Evolutionary conservation across 2,113 vertebrate genomes (phyloP).

Genomic region (Camelus dromedarius): DNA sequence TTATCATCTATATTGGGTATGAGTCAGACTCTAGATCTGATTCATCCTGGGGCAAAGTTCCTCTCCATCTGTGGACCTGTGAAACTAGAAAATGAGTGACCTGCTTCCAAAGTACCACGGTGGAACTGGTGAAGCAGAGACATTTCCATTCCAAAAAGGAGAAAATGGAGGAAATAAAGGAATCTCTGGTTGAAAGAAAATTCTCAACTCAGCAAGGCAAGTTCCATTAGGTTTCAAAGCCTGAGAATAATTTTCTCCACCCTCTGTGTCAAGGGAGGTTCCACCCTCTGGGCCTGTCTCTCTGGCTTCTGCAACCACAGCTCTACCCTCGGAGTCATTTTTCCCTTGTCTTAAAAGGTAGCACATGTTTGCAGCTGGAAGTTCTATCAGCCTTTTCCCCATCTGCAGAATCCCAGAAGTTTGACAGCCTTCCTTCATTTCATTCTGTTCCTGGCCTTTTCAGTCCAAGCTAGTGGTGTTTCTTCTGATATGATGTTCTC

Average conservation of each 20-base stretch:
- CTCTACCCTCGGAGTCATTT: background rate
- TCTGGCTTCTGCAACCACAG: background rate
- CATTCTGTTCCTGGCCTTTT: background rate
- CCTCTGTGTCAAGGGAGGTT: background rate
- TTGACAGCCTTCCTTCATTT: background rate
- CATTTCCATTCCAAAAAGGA: background rate
- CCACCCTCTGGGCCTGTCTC: background rate
- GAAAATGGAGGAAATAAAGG: background rate
- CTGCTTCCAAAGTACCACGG: background rate
- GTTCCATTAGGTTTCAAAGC: too few relatives aligned
- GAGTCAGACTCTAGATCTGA: background rate
- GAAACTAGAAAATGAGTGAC: background rate
- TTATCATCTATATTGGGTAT: background rate
- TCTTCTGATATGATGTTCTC: background rate
- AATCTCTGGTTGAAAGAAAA: background rate
- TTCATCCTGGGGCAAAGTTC: background rate
- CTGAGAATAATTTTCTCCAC: background rate
- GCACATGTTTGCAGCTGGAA: background rate
- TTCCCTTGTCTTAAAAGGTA: background rate
- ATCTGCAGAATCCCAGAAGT: background rate
- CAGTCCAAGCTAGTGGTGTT: background rate
- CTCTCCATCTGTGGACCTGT: background rate
- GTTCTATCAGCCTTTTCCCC: background rate
- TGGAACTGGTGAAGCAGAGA: background rate
- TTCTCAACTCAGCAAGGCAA: background rate